Percentiles rank a stretch among this genome's conserved stretches.
These are phyloP conservation scores for Latrodectus elegans DNA, from an alignment of 2,888 invertebrate genomes.

Conservation along the genomic window DNA sequence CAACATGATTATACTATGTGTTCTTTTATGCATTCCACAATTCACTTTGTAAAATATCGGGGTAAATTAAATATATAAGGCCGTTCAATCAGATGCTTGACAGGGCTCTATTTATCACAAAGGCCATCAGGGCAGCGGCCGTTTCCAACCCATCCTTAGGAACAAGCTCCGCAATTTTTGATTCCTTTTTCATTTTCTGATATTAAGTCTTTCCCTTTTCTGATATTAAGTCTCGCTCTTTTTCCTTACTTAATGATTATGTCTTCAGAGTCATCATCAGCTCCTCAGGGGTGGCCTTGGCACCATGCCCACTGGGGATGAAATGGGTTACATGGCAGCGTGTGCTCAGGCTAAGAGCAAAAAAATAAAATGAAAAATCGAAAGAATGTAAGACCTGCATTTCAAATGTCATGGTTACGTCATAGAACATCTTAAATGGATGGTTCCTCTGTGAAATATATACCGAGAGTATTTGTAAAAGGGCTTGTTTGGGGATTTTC, in stretches of 20 bases:
- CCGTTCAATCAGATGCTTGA: not conserved
- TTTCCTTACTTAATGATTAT: conserved; percentile 54
- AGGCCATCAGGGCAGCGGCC: conserved; percentile 2
- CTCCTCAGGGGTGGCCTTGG: conserved; percentile 35
- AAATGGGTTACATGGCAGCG: conserved; percentile 49
- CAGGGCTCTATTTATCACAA: not conserved
- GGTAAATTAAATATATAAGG: not conserved
- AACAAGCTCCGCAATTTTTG: conserved; percentile 2
- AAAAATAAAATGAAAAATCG: conserved; percentile 1
- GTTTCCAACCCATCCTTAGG: not conserved
- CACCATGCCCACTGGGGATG: conserved; percentile 29
- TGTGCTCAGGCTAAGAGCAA: conserved; percentile 10
- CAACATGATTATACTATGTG: not conserved
- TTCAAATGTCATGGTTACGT: conserved; percentile 39
- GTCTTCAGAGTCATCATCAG: conserved; percentile 31
- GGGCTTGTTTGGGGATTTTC: conserved; percentile 2
- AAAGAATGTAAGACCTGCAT: conserved; percentile 19
- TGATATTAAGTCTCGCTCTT: conserved; percentile 27
- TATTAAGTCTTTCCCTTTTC: conserved; percentile 27
- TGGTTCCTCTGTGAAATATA: conserved; percentile 23
- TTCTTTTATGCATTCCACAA: not conserved
- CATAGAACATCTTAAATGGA: conserved; percentile 37
- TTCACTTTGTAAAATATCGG: not conserved
- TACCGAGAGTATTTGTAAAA: conserved; percentile 25
- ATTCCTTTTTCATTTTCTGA: conserved; percentile 19